Percentiles rank a stretch among this genome's conserved stretches.
These are phyloP conservation scores for Aphelocoma californica DNA, from an alignment of 2,797 vertebrate species.

Conservation along the genomic window DNA sequence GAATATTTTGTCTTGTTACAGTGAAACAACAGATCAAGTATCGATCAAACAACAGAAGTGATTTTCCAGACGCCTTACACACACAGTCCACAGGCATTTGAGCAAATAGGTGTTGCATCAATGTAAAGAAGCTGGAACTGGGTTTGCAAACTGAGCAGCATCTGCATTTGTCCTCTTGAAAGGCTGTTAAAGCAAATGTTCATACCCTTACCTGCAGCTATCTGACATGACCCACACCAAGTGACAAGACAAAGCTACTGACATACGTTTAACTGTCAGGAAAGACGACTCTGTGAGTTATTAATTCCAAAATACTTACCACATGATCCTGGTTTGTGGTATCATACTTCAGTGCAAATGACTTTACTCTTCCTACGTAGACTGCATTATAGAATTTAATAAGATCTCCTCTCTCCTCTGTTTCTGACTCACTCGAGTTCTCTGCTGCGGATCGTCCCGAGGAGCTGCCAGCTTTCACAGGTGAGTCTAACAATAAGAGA, in stretches of 20 bases:
- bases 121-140: background rate
- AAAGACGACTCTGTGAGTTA: background rate
- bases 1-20: background rate
- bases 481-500: background rate
- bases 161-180: background rate
- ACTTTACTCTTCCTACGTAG: constrained; percentile 88
- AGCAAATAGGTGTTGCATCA: rapidly evolving
- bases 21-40: background rate
- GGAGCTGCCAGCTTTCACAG: background rate
- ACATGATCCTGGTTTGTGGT: constrained; percentile 77
- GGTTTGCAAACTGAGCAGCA: background rate
- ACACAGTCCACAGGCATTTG: background rate
- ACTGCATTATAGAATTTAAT: constrained; percentile 95
- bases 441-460: background rate
- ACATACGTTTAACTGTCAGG: background rate
- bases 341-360: constrained; percentile 88
- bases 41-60: background rate
- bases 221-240: background rate
- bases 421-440: constrained; percentile 44
- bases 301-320: constrained; percentile 70
- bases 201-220: background rate
- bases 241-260: background rate
- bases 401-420: constrained; percentile 89
- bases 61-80: background rate
- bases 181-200: background rate